phyloP scores from a whole-genome alignment of 2,888 invertebrate species.

The Lamellibrachia columna region DNA sequence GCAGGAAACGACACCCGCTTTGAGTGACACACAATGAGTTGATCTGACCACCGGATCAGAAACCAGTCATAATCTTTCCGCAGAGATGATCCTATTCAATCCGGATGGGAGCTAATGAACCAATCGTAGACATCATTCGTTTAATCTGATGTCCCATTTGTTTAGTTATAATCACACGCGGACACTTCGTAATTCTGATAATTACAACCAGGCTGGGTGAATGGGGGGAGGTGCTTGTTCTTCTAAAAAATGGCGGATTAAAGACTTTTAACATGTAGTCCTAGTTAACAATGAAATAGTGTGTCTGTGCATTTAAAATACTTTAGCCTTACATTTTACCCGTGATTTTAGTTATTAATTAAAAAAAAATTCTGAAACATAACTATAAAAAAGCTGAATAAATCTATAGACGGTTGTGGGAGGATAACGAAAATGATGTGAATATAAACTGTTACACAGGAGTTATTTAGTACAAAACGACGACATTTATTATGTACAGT shows the following conservation, averaged over 20 bases:
- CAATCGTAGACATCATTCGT: background rate
- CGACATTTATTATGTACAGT: background rate
- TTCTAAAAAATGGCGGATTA: background rate
- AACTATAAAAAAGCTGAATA: too few species aligned
- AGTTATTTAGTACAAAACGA: background rate
- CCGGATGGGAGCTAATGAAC: background rate
- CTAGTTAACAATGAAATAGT: too few species aligned
- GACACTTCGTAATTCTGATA: background rate
- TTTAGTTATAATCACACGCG: background rate
- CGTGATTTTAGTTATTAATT: too few species aligned
- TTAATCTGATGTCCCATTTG: background rate
- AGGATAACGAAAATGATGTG: background rate
- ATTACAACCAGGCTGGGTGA: background rate
- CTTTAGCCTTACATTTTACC: too few species aligned
- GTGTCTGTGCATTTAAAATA: too few species aligned
- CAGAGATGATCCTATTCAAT: background rate
- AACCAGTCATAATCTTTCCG: background rate
- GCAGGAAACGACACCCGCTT: background rate
- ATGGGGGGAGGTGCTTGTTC: background rate
- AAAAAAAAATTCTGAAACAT: too few species aligned
- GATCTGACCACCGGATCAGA: background rate
- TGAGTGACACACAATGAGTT: background rate
- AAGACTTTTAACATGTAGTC: background rate
- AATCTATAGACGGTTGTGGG: too few species aligned
- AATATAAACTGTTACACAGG: background rate